phyloP scores from a whole-genome alignment of 2,888 invertebrate species.

The Amiota mariae region DNA sequence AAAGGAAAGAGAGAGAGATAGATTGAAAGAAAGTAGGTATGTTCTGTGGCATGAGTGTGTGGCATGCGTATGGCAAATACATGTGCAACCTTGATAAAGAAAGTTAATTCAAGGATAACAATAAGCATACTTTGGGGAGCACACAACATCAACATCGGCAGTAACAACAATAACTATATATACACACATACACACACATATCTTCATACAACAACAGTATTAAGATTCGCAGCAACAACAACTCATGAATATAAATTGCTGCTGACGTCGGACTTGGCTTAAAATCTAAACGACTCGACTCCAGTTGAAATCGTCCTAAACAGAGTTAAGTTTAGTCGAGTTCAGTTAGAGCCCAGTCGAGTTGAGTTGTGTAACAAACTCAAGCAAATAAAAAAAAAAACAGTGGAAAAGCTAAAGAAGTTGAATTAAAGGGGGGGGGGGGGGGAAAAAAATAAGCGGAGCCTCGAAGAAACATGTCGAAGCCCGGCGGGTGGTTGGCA shows the following conservation, averaged over 20 bases:
- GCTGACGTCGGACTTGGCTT: conserved; percentile 42
- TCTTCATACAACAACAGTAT: conserved; percentile 28
- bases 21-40: neutral
- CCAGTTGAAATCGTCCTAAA: conserved; percentile 7
- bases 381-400: conserved; percentile 10
- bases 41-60: conserved; percentile 5
- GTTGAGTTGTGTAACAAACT: neutral
- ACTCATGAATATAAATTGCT: conserved; percentile 66
- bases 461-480: conserved; percentile 28
- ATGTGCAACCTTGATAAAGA: conserved; percentile 57
- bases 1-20: neutral
- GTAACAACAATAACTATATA: neutral
- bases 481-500: conserved; percentile 59
- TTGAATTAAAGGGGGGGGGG: no score
- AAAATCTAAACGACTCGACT: neutral
- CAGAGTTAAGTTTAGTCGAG: conserved; percentile 41
- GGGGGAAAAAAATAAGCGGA: conserved; percentile 1
- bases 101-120: conserved; percentile 65
- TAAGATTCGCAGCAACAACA: conserved; percentile 51
- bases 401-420: conserved; percentile 9
- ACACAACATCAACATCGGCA: neutral
- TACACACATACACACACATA: no score
- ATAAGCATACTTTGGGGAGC: conserved; percentile 62
- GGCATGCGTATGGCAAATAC: conserved; percentile 16
- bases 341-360: neutral